Evolutionary conservation across 2,797 vertebrate genomes (phyloP).

Genomic region (Diplodus sargus): DNA sequence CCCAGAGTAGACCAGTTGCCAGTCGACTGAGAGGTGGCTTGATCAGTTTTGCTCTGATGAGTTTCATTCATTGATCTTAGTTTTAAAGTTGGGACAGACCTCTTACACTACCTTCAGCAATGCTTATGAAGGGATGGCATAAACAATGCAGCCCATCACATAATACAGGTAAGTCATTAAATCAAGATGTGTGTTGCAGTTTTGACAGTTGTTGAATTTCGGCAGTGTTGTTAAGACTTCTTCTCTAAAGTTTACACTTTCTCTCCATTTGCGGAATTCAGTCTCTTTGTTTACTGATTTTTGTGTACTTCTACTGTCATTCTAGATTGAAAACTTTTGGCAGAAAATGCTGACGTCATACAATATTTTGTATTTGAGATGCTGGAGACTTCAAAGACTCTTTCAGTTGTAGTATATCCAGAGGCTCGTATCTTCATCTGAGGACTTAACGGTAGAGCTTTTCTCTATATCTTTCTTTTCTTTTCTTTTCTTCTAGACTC

Average conservation of each 20-base stretch:
- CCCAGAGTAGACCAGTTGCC: constrained; percentile 57
- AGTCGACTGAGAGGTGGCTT: constrained; percentile 53
- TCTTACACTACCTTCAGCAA: not conserved
- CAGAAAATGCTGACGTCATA: not conserved
- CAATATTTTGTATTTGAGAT: not conserved
- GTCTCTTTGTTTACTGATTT: not conserved
- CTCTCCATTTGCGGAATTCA: not conserved
- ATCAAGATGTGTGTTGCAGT: not conserved
- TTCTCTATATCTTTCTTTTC: not conserved
- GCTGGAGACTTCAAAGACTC: not conserved
- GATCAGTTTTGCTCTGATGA: constrained; percentile 54
- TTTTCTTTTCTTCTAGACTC: not conserved
- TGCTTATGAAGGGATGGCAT: constrained; percentile 43
- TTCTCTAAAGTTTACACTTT: not conserved
- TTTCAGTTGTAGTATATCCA: not conserved
- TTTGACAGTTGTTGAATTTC: not conserved
- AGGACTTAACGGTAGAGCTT: not conserved
- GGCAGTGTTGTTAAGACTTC: not conserved
- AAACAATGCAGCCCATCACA: constrained; percentile 29
- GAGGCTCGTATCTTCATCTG: not conserved
- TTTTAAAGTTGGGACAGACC: constrained; percentile 30
- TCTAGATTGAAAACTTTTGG: not conserved
- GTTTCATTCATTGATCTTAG: constrained; percentile 22
- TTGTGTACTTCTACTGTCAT: not conserved
- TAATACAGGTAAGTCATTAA: constrained; percentile 70